Conservation (phyloP, 2,888 invertebrate genomes). For the Vesta saturnalis region DNA sequence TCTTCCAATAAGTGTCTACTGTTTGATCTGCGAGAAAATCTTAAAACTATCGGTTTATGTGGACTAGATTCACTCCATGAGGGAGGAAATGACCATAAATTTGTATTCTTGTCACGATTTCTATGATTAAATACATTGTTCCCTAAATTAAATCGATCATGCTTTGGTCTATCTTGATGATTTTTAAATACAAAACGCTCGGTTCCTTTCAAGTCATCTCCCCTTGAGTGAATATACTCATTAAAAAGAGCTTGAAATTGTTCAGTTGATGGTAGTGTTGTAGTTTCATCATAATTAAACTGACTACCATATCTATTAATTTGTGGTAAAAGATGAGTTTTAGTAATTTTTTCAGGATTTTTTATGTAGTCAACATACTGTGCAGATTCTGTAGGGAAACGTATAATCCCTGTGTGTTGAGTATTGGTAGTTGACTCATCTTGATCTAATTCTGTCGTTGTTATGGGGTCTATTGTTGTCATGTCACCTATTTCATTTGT, state of each 20-base stretch:
- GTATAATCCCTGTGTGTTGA: slow-evolving; percentile 2
- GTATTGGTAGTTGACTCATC: not conserved
- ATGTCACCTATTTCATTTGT: slow-evolving; percentile 28
- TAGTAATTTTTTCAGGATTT: slow-evolving; percentile 19
- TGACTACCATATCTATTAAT: slow-evolving; percentile 19
- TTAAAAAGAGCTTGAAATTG: slow-evolving; percentile 34
- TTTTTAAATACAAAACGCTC: slow-evolving; percentile 29
- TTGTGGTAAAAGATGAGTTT: slow-evolving; percentile 17
- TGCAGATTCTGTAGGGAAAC: slow-evolving; percentile 31
- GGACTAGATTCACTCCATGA: slow-evolving; percentile 48
- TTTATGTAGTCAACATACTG: slow-evolving; percentile 13
- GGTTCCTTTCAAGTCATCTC: slow-evolving; percentile 21
- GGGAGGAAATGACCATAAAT: slow-evolving; percentile 51
- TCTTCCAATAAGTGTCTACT: slow-evolving; percentile 25
- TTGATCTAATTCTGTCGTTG: not conserved
- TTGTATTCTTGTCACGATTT: slow-evolving; percentile 50
- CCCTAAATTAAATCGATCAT: slow-evolving; percentile 22
- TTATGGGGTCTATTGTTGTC: slow-evolving; percentile 25
- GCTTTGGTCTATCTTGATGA: slow-evolving; percentile 7
- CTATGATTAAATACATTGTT: slow-evolving; percentile 41
- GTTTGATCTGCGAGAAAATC: slow-evolving; percentile 52
- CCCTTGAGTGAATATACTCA: slow-evolving; percentile 34
- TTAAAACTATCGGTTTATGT: slow-evolving; percentile 54
- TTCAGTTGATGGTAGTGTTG: slow-evolving; percentile 11
- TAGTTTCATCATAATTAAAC: not conserved